phyloP scores from a whole-genome alignment of 2,888 invertebrate species.

The Aphidius colemani region DNA sequence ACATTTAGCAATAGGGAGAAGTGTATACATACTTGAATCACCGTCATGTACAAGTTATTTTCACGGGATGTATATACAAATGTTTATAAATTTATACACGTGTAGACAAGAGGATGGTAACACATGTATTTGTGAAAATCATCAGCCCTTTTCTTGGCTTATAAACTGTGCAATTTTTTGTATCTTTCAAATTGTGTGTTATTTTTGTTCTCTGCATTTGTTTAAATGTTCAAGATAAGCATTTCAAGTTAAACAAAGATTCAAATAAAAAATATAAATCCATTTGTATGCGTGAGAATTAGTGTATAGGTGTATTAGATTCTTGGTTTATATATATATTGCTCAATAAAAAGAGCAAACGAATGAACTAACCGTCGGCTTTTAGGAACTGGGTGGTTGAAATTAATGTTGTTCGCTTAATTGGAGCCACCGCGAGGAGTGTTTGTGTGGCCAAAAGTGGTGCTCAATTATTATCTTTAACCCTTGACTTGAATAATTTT shows the following conservation, averaged over 20 bases:
- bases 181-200: too few species aligned
- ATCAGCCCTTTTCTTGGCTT: too few species aligned
- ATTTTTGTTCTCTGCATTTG: too few species aligned
- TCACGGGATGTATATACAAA: conserved; percentile 14
- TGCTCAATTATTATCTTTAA: conserved; percentile 45
- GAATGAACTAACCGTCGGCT: conserved; percentile 50
- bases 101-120: neutral
- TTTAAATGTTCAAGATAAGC: neutral
- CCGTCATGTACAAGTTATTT: conserved; percentile 1
- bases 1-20: conserved; percentile 7
- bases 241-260: too few species aligned
- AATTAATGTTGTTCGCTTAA: conserved; percentile 60
- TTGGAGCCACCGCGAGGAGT: conserved; percentile 57
- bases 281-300: conserved; percentile 18
- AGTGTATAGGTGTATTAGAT: conserved; percentile 25
- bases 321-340: conserved; percentile 31
- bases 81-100: conserved; percentile 5
- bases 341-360: conserved; percentile 36
- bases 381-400: conserved; percentile 55
- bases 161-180: too few species aligned
- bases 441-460: conserved; percentile 54
- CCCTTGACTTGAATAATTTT: conserved; percentile 4
- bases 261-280: too few species aligned
- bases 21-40: conserved; percentile 3
- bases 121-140: too few species aligned